phyloP scores from a whole-genome alignment of 2,113 vertebrate genomes.

The Crotalus helleri region DNA sequence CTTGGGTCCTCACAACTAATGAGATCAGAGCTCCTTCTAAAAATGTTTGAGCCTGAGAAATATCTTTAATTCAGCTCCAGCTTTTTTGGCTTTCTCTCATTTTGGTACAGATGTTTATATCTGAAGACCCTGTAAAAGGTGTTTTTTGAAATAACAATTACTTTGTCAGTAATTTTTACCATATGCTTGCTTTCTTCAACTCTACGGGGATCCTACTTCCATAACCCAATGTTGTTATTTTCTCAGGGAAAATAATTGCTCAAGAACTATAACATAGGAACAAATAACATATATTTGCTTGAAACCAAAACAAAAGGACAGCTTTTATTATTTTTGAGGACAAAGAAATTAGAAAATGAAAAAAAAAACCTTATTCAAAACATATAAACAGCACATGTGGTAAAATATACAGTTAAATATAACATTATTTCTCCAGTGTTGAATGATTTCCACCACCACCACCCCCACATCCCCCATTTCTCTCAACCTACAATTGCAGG shows the following conservation, averaged over 20 bases:
- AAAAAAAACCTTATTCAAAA: conserved; percentile 16
- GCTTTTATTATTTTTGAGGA: conserved; percentile 49
- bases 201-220: conserved; percentile 1
- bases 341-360: conserved; percentile 1
- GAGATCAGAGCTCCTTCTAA: not conserved
- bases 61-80: conserved; percentile 3
- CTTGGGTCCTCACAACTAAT: not conserved
- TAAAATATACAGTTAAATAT: conserved; percentile 27
- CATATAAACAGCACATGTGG: not conserved
- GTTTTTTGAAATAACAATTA: conserved; percentile 37
- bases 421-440: conserved; percentile 14
- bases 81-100: conserved; percentile 36
- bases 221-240: conserved; percentile 34
- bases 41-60: conserved; percentile 4
- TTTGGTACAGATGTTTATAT: conserved; percentile 9
- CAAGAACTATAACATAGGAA: conserved; percentile 34
- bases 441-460: not conserved
- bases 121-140: conserved; percentile 36
- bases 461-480: not conserved
- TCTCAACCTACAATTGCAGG: not conserved
- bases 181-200: conserved; percentile 49
- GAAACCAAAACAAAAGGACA: conserved; percentile 36
- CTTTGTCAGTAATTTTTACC: conserved; percentile 54
- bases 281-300: conserved; percentile 44
- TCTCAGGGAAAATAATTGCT: conserved; percentile 52